phyloP scores from a whole-genome alignment of 2,888 invertebrate genomes.

The Margaritifera margaritifera region DNA sequence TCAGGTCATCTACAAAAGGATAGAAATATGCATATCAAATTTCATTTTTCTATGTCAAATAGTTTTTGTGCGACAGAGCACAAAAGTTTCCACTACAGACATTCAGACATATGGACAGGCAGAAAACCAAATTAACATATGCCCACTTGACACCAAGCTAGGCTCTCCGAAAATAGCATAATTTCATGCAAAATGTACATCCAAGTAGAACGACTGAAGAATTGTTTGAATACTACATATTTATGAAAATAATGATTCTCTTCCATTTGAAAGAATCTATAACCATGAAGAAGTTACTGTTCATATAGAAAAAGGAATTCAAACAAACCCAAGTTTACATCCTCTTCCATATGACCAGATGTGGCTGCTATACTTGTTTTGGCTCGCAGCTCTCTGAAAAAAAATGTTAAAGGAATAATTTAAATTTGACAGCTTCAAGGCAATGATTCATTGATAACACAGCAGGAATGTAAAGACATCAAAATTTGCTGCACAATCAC shows the following conservation, averaged over 20 bases:
- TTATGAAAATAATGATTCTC: not conserved
- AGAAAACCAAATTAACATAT: too few species aligned
- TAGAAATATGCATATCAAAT: too few species aligned
- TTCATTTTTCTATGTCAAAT: too few species aligned
- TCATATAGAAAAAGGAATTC: not conserved
- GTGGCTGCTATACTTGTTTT: constrained; percentile 68
- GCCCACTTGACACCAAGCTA: too few species aligned
- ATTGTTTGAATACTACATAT: not conserved
- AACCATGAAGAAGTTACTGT: not conserved
- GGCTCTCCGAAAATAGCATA: too few species aligned
- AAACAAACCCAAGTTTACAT: constrained; percentile 10
- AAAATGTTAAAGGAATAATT: constrained; percentile 2
- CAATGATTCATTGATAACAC: not conserved
- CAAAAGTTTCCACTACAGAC: too few species aligned
- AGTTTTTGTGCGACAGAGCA: too few species aligned
- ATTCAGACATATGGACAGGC: too few species aligned
- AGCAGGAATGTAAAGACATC: not conserved
- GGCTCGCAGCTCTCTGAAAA: constrained; percentile 67
- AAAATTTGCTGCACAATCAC: not conserved
- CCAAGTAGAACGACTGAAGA: too few species aligned
- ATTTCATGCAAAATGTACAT: too few species aligned
- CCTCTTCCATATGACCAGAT: constrained; percentile 37
- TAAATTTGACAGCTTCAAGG: not conserved
- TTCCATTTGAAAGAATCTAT: too few species aligned
- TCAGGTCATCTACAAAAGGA: too few species aligned